Conservation (phyloP, 2,888 invertebrate species). For the Cheilosia vulpina region DNA sequence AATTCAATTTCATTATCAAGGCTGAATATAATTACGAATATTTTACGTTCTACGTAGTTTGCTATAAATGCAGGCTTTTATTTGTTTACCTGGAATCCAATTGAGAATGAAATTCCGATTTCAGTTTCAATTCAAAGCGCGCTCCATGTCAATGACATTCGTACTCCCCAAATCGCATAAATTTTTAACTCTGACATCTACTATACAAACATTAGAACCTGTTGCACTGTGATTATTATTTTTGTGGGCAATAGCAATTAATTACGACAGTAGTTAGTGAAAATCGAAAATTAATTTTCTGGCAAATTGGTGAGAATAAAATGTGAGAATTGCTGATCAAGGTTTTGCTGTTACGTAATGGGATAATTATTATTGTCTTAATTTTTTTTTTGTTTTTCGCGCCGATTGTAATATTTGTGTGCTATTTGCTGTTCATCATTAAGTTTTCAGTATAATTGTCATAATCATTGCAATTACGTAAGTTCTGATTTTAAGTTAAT, state of each 20-base stretch:
- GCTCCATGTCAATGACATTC: constrained; percentile 44
- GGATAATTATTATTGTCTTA: constrained; percentile 43
- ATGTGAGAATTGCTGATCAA: constrained; percentile 60
- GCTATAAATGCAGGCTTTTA: constrained; percentile 21
- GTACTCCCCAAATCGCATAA: not conserved
- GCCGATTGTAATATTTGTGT: constrained; percentile 27
- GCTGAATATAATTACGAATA: constrained; percentile 76
- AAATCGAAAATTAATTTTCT: not conserved
- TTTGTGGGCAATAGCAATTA: not conserved
- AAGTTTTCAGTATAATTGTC: constrained; percentile 59
- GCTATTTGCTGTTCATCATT: constrained; percentile 50
- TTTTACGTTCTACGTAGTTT: constrained; percentile 57
- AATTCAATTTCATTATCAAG: constrained; percentile 82
- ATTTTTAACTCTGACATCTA: constrained; percentile 2
- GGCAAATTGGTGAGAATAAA: constrained; percentile 3
- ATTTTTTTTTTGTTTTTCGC: constrained; percentile 10
- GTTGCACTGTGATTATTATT: constrained; percentile 8
- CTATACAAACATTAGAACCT: constrained; percentile 15
- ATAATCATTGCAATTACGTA: constrained; percentile 63
- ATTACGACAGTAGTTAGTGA: not conserved
- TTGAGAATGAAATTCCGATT: constrained; percentile 33
- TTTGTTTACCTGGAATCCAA: constrained; percentile 30
- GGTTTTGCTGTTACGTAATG: constrained; percentile 67
- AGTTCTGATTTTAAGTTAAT: constrained; percentile 42
- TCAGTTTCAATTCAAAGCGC: constrained; percentile 46